Conservation (phyloP, 2,113 vertebrate species). For the Xiphias gladius region DNA sequence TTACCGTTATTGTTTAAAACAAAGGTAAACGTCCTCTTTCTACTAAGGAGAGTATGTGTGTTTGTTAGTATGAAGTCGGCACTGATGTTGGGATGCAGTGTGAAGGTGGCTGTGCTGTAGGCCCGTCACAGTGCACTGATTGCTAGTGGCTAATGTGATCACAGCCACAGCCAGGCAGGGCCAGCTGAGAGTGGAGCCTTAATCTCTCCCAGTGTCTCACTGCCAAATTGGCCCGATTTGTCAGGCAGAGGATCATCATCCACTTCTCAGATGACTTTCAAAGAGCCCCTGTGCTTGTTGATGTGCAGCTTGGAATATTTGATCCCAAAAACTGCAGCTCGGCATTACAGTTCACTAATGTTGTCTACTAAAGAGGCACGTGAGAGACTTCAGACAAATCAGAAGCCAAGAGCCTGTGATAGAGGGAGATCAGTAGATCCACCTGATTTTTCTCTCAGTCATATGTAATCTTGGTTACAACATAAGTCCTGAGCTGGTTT, state of each 20-base stretch:
- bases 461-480: neutral
- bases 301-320: conserved; percentile 69
- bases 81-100: conserved; percentile 39
- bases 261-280: conserved; percentile 71
- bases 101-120: conserved; percentile 65
- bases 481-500: conserved; percentile 3
- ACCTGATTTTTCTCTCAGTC: conserved; percentile 16
- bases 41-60: neutral
- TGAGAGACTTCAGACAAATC: conserved; percentile 9
- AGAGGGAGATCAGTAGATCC: neutral
- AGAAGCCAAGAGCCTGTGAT: neutral
- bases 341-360: conserved; percentile 43
- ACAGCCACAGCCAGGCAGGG: conserved; percentile 65
- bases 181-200: conserved; percentile 66
- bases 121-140: conserved; percentile 67
- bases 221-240: conserved; percentile 76
- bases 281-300: conserved; percentile 67
- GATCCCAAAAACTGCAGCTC: conserved; percentile 51
- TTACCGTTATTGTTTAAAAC: conserved; percentile 8
- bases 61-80: neutral
- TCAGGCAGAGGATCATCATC: conserved; percentile 73
- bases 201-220: conserved; percentile 70
- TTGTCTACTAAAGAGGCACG: conserved; percentile 20
- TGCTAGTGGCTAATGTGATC: conserved; percentile 77
- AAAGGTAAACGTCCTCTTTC: neutral